phyloP scores from a whole-genome alignment of 1,140 invertebrate species.

The Drosophila arawakana region DNA sequence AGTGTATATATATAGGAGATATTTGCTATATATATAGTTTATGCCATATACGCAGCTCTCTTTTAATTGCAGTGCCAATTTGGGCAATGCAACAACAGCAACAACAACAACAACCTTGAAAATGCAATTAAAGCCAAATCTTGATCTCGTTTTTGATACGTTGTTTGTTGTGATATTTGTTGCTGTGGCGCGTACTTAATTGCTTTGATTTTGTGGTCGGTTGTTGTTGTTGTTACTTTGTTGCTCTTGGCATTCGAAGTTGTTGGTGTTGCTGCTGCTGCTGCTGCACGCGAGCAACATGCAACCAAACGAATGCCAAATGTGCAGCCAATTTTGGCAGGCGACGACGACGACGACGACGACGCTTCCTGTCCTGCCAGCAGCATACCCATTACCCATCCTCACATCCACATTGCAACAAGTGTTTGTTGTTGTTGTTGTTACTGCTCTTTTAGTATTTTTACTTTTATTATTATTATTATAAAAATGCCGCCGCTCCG shows the following conservation, averaged over 20 bases:
- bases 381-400: conserved; percentile 37
- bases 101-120: conserved; percentile 74
- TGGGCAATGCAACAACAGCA: conserved; percentile 68
- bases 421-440: conserved; percentile 34
- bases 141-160: conserved; percentile 75
- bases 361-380: conserved; percentile 40
- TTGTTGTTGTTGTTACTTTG: conserved; percentile 56
- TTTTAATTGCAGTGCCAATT: conserved; percentile 77
- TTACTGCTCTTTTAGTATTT: conserved; percentile 60
- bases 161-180: conserved; percentile 26
- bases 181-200: conserved; percentile 33
- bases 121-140: conserved; percentile 77
- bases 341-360: conserved; percentile 20
- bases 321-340: conserved; percentile 57
- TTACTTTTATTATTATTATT: conserved; percentile 40
- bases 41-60: conserved; percentile 63
- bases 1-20: conserved; percentile 1
- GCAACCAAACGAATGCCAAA: conserved; percentile 69
- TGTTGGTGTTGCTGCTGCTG: conserved; percentile 46
- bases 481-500: conserved; percentile 31
- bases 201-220: conserved; percentile 38
- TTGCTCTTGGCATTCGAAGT: conserved; percentile 42
- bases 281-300: conserved; percentile 61
- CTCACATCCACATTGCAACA: conserved; percentile 27
- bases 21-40: conserved; percentile 4